Conservation (phyloP, 2,888 invertebrate genomes). For the Eristalinus sepulchralis region DNA sequence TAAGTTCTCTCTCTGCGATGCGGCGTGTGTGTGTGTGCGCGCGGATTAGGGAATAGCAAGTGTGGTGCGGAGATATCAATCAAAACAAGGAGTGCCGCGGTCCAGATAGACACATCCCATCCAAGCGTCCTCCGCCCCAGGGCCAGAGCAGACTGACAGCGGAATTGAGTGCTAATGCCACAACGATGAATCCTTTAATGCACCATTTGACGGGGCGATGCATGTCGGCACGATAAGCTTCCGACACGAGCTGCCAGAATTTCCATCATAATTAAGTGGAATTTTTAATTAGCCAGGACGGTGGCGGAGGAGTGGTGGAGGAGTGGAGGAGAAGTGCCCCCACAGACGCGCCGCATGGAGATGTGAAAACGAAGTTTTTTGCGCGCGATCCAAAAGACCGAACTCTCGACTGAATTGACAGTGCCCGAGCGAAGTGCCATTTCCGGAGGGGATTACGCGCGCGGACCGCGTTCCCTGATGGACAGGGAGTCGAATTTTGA, state of each 20-base stretch:
- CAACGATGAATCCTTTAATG: slow-evolving; percentile 60
- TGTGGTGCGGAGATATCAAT: slow-evolving; percentile 66
- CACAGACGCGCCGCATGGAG: not conserved
- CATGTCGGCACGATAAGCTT: slow-evolving; percentile 69
- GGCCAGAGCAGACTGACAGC: slow-evolving; percentile 42
- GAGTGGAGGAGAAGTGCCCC: not conserved
- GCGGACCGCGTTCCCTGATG: not conserved
- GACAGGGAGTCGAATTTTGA: slow-evolving; percentile 1
- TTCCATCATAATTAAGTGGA: slow-evolving; percentile 68
- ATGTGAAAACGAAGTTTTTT: not conserved
- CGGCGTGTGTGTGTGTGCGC: slow-evolving; percentile 29
- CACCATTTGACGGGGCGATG: slow-evolving; percentile 57
- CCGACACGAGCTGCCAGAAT: slow-evolving; percentile 60
- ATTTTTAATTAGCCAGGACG: slow-evolving; percentile 57
- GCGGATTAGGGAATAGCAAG: slow-evolving; percentile 42
- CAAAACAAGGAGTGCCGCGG: slow-evolving; percentile 39
- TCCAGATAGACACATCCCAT: not conserved
- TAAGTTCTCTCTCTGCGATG: slow-evolving; percentile 32
- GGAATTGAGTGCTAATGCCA: slow-evolving; percentile 63
- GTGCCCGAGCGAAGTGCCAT: not conserved
- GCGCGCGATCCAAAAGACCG: not conserved
- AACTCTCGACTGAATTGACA: not conserved
- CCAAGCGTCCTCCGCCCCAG: not conserved
- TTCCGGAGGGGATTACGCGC: slow-evolving; percentile 3
- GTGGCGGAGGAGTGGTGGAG: not conserved